Conservation (phyloP, 2,888 invertebrate species). For the Lordiphosa fenestrarum region DNA sequence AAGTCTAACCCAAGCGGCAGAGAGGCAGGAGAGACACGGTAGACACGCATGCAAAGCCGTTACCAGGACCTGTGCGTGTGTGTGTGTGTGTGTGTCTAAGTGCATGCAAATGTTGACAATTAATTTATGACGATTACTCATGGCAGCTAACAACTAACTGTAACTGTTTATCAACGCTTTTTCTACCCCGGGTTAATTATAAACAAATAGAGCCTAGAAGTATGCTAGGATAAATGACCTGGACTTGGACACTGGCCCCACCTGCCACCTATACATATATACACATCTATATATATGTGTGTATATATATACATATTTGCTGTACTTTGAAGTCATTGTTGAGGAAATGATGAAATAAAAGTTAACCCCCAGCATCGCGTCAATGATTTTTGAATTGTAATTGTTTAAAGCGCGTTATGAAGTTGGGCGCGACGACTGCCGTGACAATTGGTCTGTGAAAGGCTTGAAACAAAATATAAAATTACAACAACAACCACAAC, state of each 20-base stretch:
- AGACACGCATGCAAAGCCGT: slow-evolving; percentile 7
- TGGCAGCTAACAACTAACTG: slow-evolving; percentile 74
- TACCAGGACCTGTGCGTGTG: slow-evolving; percentile 23
- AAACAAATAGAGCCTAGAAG: slow-evolving; percentile 48
- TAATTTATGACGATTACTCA: slow-evolving; percentile 79
- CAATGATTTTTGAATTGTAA: slow-evolving; percentile 78
- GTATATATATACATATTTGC: slow-evolving; percentile 14
- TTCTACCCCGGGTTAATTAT: slow-evolving; percentile 43
- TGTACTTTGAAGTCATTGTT: slow-evolving; percentile 68
- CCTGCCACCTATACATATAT: background rate
- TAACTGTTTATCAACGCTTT: slow-evolving; percentile 43
- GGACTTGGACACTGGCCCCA: slow-evolving; percentile 1
- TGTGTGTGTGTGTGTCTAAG: slow-evolving; percentile 52
- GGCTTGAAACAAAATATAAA: slow-evolving; percentile 66
- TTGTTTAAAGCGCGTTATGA: slow-evolving; percentile 65
- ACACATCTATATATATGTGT: background rate
- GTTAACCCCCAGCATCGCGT: slow-evolving; percentile 58
- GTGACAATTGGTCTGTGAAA: slow-evolving; percentile 72
- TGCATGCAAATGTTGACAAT: slow-evolving; percentile 78
- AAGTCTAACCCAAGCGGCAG: slow-evolving; percentile 31
- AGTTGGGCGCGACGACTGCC: slow-evolving; percentile 55
- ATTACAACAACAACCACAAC: slow-evolving; percentile 9
- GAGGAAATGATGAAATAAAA: slow-evolving; percentile 22
- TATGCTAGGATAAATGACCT: slow-evolving; percentile 34
- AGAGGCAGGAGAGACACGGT: slow-evolving; percentile 30